A percentile compares a stretch with the other conserved stretches of the same genome.
phyloP scores from a whole-genome alignment of 1,140 invertebrate genomes.

The Eueides isabella region DNA sequence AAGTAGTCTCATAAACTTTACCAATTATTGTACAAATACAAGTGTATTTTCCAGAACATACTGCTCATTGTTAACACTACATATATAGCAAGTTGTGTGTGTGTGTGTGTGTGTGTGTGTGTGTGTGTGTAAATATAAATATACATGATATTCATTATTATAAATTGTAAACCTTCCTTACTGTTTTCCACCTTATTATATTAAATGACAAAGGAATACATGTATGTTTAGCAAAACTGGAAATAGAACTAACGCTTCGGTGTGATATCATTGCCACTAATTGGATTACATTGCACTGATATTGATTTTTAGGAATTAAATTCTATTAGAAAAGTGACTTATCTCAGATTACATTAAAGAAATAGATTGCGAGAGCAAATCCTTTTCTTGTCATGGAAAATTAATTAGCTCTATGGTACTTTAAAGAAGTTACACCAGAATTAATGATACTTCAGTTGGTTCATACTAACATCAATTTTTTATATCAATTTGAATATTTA shows the following conservation, averaged over 20 bases:
- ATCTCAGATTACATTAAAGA: background rate
- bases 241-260: too few species aligned
- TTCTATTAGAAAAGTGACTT: constrained; percentile 6
- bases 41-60: constrained; percentile 47
- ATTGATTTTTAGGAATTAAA: background rate
- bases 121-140: too few species aligned
- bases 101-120: too few species aligned
- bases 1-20: constrained; percentile 47
- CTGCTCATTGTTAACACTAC: constrained; percentile 32
- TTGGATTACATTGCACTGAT: background rate
- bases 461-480: background rate
- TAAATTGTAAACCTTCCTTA: too few species aligned
- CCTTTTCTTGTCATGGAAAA: constrained; percentile 29
- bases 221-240: too few species aligned
- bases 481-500: background rate
- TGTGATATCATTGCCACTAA: background rate
- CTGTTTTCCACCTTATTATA: too few species aligned
- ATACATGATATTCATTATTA: too few species aligned
- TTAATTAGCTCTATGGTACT: constrained; percentile 28
- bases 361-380: constrained; percentile 24
- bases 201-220: too few species aligned
- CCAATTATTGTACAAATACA: constrained; percentile 40
- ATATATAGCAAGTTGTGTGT: too few species aligned
- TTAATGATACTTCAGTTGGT: background rate
- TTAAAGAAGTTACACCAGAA: constrained; percentile 15